phyloP scores from a whole-genome alignment of 2,113 vertebrate species.

The Peucedramus taeniatus region DNA sequence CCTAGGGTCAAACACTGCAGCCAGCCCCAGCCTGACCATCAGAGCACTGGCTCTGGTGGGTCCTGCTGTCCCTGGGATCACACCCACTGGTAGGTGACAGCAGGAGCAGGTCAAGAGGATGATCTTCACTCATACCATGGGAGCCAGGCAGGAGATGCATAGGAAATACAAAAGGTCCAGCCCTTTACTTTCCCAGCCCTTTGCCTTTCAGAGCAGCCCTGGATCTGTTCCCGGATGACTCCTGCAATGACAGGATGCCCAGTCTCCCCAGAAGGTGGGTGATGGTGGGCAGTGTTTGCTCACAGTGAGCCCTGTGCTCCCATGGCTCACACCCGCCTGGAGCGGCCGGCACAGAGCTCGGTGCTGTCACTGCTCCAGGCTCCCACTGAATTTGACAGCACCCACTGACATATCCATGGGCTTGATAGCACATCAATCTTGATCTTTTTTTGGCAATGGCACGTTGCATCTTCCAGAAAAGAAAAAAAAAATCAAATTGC shows the following conservation, averaged over 20 bases:
- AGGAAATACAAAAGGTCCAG: neutral
- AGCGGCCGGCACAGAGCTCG: fast-evolving
- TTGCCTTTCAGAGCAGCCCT: neutral
- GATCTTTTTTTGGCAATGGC: neutral
- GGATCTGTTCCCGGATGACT: neutral
- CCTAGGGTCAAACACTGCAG: neutral
- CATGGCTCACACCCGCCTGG: neutral
- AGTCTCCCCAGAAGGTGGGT: neutral
- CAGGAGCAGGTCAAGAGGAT: neutral
- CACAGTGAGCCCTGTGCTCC: neutral
- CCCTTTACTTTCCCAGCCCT: neutral
- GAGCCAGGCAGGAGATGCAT: fast-evolving
- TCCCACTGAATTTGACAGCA: neutral
- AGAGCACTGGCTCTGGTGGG: neutral
- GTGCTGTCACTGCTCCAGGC: neutral
- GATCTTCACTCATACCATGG: fast-evolving
- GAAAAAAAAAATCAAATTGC: neutral
- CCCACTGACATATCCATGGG: neutral
- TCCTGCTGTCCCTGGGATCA: neutral
- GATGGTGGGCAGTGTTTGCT: neutral
- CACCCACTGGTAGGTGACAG: neutral
- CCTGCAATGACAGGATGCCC: neutral
- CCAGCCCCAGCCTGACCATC: neutral
- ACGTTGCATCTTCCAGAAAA: neutral
- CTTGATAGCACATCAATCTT: neutral